phyloP scores from a whole-genome alignment of 2,888 invertebrate genomes.

The Thera obeliscata region DNA sequence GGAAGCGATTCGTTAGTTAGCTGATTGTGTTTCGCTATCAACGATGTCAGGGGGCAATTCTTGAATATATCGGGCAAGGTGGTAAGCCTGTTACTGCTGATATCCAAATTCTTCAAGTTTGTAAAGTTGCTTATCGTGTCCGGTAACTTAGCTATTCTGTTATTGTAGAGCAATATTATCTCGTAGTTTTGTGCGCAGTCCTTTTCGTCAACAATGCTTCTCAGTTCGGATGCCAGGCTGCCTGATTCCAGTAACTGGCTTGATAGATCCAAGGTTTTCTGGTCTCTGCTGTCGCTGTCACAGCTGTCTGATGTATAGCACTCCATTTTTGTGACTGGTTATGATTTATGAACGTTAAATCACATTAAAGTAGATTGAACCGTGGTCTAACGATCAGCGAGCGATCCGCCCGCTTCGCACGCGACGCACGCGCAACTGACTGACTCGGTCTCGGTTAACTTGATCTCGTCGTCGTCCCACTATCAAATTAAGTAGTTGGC shows the following conservation, averaged over 20 bases:
- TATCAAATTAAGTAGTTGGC: constrained; percentile 14
- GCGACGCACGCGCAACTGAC: constrained; percentile 79
- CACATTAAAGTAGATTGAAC: constrained; percentile 57
- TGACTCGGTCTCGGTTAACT: neutral
- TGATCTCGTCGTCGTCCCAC: neutral
- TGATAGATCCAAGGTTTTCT: constrained; percentile 88
- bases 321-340: constrained; percentile 84
- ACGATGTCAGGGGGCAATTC: constrained; percentile 89
- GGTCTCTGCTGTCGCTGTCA: constrained; percentile 89
- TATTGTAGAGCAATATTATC: constrained; percentile 93
- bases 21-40: constrained; percentile 95
- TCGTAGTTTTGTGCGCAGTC: constrained; percentile 86
- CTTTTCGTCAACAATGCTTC: constrained; percentile 85
- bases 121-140: constrained; percentile 86
- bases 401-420: constrained; percentile 45
- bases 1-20: constrained; percentile 94
- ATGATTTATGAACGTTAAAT: constrained; percentile 45
- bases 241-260: constrained; percentile 82
- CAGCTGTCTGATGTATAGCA: constrained; percentile 93
- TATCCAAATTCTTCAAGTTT: constrained; percentile 91
- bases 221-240: constrained; percentile 84
- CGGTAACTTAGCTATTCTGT: constrained; percentile 89
- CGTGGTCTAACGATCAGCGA: constrained; percentile 30
- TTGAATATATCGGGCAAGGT: constrained; percentile 91
- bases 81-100: constrained; percentile 93